phyloP scores from a whole-genome alignment of 2,888 invertebrate genomes.

The Cataglyphis livida region DNA sequence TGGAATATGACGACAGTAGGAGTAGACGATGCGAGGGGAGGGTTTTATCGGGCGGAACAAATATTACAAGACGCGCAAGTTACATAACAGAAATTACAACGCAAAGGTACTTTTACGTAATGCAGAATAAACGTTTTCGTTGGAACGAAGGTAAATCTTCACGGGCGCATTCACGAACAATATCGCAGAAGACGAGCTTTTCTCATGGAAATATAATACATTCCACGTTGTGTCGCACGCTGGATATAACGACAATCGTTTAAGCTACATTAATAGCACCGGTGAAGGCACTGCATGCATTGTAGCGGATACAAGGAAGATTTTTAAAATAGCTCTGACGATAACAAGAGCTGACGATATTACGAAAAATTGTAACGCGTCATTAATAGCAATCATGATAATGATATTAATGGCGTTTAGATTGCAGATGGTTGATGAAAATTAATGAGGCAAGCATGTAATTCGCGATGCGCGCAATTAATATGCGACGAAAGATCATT shows the following conservation, averaged over 20 bases:
- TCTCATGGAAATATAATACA: constrained; percentile 52
- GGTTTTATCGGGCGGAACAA: constrained; percentile 20
- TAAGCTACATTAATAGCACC: constrained; percentile 51
- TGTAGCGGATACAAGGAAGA: neutral
- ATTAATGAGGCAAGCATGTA: constrained; percentile 13
- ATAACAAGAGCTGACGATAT: constrained; percentile 9
- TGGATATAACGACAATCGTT: constrained; percentile 47
- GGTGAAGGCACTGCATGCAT: neutral
- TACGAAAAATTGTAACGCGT: constrained; percentile 11
- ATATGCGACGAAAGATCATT: constrained; percentile 1
- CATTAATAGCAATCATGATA: neutral
- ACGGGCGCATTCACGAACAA: constrained; percentile 42
- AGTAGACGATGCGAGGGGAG: constrained; percentile 9
- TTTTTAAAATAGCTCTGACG: constrained; percentile 17
- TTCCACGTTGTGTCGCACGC: constrained; percentile 37
- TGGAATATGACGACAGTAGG: neutral
- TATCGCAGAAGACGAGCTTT: constrained; percentile 42
- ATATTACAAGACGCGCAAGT: constrained; percentile 48
- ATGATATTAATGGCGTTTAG: neutral
- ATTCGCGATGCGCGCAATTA: constrained; percentile 14
- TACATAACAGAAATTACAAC: constrained; percentile 42
- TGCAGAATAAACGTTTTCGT: constrained; percentile 51
- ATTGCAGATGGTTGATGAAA: constrained; percentile 1
- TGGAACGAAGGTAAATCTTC: constrained; percentile 50
- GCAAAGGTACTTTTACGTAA: constrained; percentile 45